Percentiles rank a stretch among this genome's conserved stretches.
Evolutionary conservation across 2,797 vertebrate species (phyloP).

Genomic region (Peromyscus nudipes): DNA sequence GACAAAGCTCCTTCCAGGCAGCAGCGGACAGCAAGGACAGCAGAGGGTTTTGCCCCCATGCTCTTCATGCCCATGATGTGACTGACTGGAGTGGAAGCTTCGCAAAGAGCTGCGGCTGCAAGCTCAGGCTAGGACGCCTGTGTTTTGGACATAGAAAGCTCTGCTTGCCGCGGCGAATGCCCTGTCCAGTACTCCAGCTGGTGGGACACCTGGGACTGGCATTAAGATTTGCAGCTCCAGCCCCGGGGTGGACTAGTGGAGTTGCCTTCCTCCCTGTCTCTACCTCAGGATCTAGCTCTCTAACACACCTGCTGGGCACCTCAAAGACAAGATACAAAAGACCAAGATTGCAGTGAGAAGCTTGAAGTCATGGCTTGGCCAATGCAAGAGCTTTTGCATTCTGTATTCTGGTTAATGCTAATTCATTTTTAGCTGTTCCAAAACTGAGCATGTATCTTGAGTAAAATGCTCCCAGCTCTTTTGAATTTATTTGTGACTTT

Average conservation of each 20-base stretch:
- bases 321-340: neutral
- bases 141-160: neutral
- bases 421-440: slow-evolving; percentile 55
- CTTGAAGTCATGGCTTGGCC: slow-evolving; percentile 42
- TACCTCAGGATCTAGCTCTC: neutral
- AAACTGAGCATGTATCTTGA: slow-evolving; percentile 59
- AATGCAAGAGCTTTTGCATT: neutral
- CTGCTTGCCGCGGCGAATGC: too few relatives aligned
- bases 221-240: slow-evolving; percentile 10
- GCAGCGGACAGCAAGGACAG: neutral
- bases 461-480: slow-evolving; percentile 2
- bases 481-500: slow-evolving; percentile 58
- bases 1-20: slow-evolving; percentile 73
- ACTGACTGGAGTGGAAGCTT: neutral
- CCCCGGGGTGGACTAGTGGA: neutral
- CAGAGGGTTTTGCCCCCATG: neutral
- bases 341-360: neutral
- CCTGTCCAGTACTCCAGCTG: neutral
- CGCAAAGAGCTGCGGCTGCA: neutral
- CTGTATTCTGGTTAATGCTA: slow-evolving; percentile 41
- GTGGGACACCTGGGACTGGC: neutral
- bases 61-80: neutral
- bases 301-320: neutral
- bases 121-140: neutral
- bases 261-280: neutral